Conservation (phyloP, 2,797 vertebrate genomes). For the Carduelis carduelis region DNA sequence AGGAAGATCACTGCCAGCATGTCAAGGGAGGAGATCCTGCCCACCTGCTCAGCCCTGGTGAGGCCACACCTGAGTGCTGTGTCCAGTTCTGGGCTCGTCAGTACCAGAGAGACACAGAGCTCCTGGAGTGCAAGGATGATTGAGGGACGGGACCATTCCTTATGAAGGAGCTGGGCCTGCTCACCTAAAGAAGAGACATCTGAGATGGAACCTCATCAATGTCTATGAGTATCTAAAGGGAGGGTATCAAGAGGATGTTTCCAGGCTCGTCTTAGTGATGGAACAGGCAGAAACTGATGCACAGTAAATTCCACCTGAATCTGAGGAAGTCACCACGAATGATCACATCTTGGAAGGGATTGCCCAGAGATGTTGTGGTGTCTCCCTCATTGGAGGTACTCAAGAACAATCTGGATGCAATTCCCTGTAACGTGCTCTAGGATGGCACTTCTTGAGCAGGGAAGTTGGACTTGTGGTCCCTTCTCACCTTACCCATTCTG, state of each 20-base stretch:
- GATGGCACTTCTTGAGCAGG: not conserved
- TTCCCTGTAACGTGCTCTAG: not conserved
- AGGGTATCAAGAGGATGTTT: not conserved
- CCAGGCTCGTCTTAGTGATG: not conserved
- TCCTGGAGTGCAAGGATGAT: not conserved
- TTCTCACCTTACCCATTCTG: not conserved
- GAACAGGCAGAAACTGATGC: not conserved
- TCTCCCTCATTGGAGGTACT: no score
- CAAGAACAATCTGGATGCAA: not conserved
- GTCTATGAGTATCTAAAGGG: not conserved
- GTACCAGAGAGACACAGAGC: not conserved
- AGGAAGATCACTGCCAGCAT: not conserved
- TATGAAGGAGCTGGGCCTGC: not conserved
- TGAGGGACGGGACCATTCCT: not conserved
- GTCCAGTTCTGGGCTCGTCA: not conserved
- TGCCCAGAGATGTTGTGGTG: not conserved
- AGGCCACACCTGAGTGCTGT: not conserved
- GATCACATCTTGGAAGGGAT: not conserved
- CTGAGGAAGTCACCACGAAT: not conserved
- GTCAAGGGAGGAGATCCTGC: not conserved
- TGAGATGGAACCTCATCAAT: not conserved
- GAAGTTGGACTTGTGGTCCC: not conserved
- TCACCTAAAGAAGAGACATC: not conserved
- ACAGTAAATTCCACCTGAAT: not conserved
- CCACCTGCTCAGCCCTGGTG: not conserved